Base-by-base conservation (phyloP, 1,140 invertebrate species). In the Lordiphosa clarofinis region DNA sequence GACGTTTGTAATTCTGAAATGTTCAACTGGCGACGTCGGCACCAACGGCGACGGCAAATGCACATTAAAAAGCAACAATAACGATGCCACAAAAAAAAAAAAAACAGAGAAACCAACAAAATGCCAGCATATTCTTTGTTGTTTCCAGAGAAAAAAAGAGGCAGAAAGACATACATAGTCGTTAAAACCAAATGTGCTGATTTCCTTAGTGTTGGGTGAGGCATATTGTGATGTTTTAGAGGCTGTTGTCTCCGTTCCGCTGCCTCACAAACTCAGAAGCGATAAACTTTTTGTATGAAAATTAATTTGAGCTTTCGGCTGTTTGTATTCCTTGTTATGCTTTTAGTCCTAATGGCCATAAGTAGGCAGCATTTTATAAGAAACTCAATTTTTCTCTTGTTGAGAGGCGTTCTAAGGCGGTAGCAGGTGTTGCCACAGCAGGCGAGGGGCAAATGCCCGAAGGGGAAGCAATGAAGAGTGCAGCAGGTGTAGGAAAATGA, bases 131-230 rank as follows among this genome's bases (percentile, higher is more conserved):
- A 79, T 75, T 71, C 76, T 63, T 50, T 73, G 70, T 63, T 62
- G 53, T 42, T 43, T 43, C 12, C 12, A 24, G 28, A n/a, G 33
- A 35, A 54, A 13, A 47, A 52, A 10, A 58, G 15, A 44, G n/a
- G 24, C 40, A 47, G 28, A 57, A 73, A 48, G 33, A 31, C 52
- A 56, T 73, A 76, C 68, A 84, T 62, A 84, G 78, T 82, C 78
- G 78, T 82, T 82, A 82, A 84, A 78, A 73, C 73, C 78, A 82
- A 82, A 82, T 82, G 78, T 82, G 78, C 78, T 84, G 78, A 82
- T 82, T 86, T 82, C 64, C 65, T 82, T 76, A 62, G 62, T 72
- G 49, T 52, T 63, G 36, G 6, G 36, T 28, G 24, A 15, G 38
- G 35, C 50, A 69, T 49, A 56, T 65, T 56, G 40, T 48, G 40